Conservation (phyloP, 2,113 vertebrate species). For the Phylloscopus trochiloides region DNA sequence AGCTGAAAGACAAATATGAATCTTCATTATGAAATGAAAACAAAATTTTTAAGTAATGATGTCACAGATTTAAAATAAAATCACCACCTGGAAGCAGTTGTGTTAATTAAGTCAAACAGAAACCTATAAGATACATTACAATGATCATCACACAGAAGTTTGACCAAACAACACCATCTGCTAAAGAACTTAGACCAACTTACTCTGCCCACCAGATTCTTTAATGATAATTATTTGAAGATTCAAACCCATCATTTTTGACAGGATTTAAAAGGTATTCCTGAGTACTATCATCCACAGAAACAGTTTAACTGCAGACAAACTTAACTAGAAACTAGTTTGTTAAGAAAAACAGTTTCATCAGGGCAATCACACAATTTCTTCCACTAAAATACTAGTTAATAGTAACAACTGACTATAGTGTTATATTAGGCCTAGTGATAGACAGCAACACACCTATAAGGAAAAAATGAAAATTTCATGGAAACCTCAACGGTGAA, state of each 20-base stretch:
- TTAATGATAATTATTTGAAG: not conserved
- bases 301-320: not conserved
- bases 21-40: not conserved
- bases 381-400: not conserved
- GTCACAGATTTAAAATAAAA: not conserved
- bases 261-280: not conserved
- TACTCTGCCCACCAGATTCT: not conserved
- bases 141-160: not conserved
- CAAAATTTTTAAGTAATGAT: not conserved
- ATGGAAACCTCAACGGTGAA: not conserved
- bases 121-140: fast-evolving
- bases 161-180: not conserved
- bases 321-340: not conserved
- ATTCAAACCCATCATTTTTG: not conserved
- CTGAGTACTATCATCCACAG: not conserved
- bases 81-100: not conserved
- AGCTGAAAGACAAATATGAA: not conserved
- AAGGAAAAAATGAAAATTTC: not conserved
- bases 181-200: not conserved
- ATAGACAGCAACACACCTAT: fast-evolving
- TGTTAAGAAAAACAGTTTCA: not conserved
- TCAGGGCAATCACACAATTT: not conserved
- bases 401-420: not conserved
- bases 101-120: not conserved
- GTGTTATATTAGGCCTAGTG: not conserved